Conservation (phyloP, 2,797 vertebrate genomes). For the Hypotaenidia okinawae region DNA sequence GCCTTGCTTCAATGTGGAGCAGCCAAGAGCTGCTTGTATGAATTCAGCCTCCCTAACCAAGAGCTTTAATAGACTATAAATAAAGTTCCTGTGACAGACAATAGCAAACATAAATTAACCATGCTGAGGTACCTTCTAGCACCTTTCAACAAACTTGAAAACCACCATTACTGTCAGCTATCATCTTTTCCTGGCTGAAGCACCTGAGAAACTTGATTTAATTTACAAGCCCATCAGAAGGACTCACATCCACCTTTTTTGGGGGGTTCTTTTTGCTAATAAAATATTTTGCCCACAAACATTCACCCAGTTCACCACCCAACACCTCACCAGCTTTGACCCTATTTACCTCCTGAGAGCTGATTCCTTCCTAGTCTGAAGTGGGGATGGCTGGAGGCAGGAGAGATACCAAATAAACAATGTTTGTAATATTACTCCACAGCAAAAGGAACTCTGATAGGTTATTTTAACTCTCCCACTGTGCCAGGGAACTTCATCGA, state of each 20-base stretch:
- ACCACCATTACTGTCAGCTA: not conserved
- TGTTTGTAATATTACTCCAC: not conserved
- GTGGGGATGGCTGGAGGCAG: slow-evolving; percentile 19
- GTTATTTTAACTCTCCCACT: slow-evolving; percentile 43
- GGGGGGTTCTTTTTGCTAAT: not conserved
- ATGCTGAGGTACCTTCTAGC: not conserved
- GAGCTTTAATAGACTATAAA: slow-evolving; percentile 32
- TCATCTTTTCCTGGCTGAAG: slow-evolving; percentile 31
- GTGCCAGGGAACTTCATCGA: slow-evolving; percentile 59
- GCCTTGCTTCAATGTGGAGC: not conserved
- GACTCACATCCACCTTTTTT: not conserved
- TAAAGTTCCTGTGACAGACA: slow-evolving; percentile 18
- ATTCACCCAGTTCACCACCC: not conserved
- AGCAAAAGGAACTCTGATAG: not conserved
- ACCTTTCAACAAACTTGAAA: not conserved
- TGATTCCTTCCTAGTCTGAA: slow-evolving; percentile 1
- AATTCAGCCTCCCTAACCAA: not conserved
- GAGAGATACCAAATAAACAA: slow-evolving; percentile 31
- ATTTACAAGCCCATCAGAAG: not conserved
- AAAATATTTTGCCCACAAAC: slow-evolving; percentile 18
- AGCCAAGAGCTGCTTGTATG: slow-evolving; percentile 46
- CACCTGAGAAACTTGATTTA: slow-evolving; percentile 24
- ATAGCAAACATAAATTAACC: not conserved
- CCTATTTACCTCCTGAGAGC: not conserved
- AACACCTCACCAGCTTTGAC: not conserved